These are phyloP conservation scores for Electrophaes corylata DNA, from an alignment of 2,888 invertebrate genomes.

Conservation along the genomic window DNA sequence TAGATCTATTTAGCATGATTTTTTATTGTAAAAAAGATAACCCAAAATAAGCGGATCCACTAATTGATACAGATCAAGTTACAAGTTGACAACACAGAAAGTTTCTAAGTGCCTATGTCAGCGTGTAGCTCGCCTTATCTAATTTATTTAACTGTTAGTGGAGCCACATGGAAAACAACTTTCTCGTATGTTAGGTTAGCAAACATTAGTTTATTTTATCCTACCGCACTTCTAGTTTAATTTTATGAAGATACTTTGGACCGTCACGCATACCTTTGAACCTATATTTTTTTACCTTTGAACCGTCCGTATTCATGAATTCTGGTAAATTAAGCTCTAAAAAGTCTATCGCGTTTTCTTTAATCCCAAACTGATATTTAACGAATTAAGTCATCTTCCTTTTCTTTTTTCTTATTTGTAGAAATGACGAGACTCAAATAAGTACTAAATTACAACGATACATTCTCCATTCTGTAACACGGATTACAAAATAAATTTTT, in stretches of 20 bases:
- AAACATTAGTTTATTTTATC: constrained; percentile 32
- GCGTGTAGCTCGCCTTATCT: constrained; percentile 69
- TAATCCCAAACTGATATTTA: constrained; percentile 49
- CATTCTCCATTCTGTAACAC: not conserved
- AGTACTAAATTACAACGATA: constrained; percentile 26
- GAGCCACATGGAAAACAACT: constrained; percentile 65
- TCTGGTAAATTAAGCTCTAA: no score
- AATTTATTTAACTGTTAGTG: constrained; percentile 74
- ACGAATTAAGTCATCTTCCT: constrained; percentile 63
- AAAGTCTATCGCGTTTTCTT: no score
- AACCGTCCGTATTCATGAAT: no score
- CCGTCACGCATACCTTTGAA: no score
- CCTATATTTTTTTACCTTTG: not conserved
- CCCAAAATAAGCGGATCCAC: constrained; percentile 35
- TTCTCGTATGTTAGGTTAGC: constrained; percentile 39
- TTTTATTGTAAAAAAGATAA: no score
- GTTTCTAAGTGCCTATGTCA: constrained; percentile 67
- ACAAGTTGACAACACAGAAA: constrained; percentile 70
- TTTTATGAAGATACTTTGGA: not conserved
- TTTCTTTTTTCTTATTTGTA: constrained; percentile 64
- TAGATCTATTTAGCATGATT: no score
- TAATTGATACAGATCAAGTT: constrained; percentile 46
- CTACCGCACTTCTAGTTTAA: not conserved
- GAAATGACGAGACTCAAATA: constrained; percentile 63
- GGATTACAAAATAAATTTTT: constrained; percentile 23